Evolutionary conservation across 2,113 vertebrate genomes (phyloP).

Genomic region (Rissa tridactyla): DNA sequence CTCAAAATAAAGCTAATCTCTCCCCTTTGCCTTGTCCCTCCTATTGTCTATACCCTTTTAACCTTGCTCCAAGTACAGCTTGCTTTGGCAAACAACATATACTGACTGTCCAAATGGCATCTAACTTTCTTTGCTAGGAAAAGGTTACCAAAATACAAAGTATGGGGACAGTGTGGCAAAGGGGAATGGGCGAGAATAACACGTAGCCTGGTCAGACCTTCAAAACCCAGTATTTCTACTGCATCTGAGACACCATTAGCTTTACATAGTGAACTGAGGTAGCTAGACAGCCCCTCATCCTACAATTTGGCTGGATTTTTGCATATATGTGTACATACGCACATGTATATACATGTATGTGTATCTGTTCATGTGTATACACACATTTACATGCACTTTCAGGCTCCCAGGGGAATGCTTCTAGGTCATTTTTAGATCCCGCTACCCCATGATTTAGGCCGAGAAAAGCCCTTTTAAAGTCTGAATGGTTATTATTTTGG

Average conservation of each 20-base stretch:
- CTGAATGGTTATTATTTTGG: not conserved
- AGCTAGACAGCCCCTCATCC: not conserved
- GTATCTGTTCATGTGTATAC: not conserved
- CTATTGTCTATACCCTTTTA: not conserved
- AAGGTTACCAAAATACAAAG: not conserved
- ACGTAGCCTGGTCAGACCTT: not conserved
- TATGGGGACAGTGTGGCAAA: not conserved
- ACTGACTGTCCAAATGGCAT: not conserved
- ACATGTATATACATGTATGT: fast-evolving
- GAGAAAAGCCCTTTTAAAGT: not conserved
- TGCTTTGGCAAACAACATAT: not conserved
- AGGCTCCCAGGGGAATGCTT: not conserved
- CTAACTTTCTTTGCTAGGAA: not conserved
- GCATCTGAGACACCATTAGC: not conserved
- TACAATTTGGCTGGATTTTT: not conserved
- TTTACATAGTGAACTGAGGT: not conserved
- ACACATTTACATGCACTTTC: not conserved
- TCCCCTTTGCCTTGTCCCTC: not conserved
- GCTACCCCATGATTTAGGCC: not conserved
- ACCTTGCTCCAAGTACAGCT: not conserved
- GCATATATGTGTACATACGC: fast-evolving
- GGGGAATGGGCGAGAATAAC: not conserved
- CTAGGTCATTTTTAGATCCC: not conserved
- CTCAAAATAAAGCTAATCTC: not conserved
- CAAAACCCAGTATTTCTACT: not conserved